A percentile compares a stretch with the other conserved stretches of the same genome.
These are phyloP conservation scores for Pongo pygmaeus DNA, from an alignment of 2,113 vertebrate genomes.

Conservation along the genomic window DNA sequence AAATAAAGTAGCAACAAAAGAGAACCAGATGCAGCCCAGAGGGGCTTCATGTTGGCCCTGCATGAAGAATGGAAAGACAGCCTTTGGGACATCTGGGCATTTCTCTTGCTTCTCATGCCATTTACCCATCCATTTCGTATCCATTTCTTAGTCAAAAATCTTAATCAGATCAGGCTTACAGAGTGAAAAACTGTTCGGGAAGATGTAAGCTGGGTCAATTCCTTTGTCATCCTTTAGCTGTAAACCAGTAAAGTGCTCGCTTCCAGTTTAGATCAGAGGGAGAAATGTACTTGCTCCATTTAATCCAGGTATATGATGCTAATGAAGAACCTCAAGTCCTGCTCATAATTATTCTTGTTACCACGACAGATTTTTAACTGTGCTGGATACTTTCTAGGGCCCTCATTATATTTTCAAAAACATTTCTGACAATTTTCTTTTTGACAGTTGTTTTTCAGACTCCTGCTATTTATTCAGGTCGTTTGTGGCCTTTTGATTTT, in stretches of 20 bases:
- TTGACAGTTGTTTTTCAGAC: neutral
- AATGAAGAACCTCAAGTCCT: neutral
- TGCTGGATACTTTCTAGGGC: neutral
- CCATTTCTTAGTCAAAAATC: neutral
- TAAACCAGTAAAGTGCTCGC: neutral
- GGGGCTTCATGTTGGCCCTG: neutral
- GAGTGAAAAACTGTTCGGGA: neutral
- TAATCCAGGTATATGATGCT: neutral
- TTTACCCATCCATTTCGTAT: neutral
- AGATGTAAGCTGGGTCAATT: neutral
- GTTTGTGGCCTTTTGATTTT: neutral
- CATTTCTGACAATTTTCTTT: neutral
- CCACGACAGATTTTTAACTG: neutral
- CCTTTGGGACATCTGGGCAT: neutral
- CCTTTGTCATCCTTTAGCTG: neutral
- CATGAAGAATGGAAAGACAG: neutral
- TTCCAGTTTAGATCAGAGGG: neutral
- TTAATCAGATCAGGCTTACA: neutral
- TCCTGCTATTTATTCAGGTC: neutral
- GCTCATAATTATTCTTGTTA: neutral
- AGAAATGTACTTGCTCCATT: neutral
- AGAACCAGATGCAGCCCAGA: neutral
- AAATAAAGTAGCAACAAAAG: neutral
- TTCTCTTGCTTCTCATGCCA: neutral
- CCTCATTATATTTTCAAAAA: constrained; percentile 12